phyloP scores from a whole-genome alignment of 2,113 vertebrate genomes.

The Emydura subglobosa region DNA sequence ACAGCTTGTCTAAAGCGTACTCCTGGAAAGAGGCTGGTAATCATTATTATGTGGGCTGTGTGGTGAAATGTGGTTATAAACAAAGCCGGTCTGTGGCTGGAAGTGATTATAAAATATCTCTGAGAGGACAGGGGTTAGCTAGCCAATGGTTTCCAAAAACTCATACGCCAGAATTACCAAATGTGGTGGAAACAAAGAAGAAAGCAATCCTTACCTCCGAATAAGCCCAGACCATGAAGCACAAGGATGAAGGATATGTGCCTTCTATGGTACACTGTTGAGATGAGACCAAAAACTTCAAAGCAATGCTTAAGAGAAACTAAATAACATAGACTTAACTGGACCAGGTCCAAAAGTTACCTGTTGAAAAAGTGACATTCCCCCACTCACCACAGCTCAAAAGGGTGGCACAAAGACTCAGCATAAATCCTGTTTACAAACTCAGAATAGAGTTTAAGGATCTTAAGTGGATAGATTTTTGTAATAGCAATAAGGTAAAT shows the following conservation, averaged over 20 bases:
- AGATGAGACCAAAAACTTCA: no score
- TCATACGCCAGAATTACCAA: neutral
- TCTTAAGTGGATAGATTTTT: neutral
- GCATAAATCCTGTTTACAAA: neutral
- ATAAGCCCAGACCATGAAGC: neutral
- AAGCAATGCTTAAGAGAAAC: no score
- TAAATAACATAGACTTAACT: no score
- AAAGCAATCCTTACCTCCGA: neutral
- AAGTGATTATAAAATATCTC: neutral
- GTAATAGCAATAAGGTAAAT: neutral
- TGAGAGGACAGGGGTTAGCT: neutral
- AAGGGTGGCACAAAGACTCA: neutral
- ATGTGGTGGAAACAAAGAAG: neutral
- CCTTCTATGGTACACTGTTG: neutral
- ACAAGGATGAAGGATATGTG: fast-evolving
- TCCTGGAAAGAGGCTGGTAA: neutral
- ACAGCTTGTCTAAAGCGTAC: no score
- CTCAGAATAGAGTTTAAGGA: neutral
- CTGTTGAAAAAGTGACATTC: fast-evolving
- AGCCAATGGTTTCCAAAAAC: neutral
- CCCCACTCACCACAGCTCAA: neutral
- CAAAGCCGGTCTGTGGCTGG: no score
- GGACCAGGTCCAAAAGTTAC: neutral
- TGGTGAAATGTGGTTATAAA: neutral
- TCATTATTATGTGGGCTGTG: neutral